These are phyloP conservation scores for Danaus chrysippus DNA, from an alignment of 2,888 invertebrate genomes.

Conservation along the genomic window DNA sequence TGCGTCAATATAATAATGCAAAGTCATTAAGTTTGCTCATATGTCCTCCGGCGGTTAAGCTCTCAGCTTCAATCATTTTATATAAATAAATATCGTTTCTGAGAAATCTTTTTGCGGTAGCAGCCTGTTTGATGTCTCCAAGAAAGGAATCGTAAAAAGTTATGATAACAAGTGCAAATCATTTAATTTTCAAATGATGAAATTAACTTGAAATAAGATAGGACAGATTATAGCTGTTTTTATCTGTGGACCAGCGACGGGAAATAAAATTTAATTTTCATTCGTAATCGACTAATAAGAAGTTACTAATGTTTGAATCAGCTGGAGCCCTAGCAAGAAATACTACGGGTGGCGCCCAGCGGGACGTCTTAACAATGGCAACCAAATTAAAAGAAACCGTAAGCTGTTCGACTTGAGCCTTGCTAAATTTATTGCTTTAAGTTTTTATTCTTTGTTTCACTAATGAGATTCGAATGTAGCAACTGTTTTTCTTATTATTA, in stretches of 20 bases:
- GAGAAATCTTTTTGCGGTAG: constrained; percentile 54
- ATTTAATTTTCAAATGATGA: neutral
- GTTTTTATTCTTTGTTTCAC: constrained; percentile 72
- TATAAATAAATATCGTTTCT: constrained; percentile 69
- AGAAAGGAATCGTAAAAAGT: neutral
- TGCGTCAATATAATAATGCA: constrained; percentile 54
- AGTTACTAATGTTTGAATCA: constrained; percentile 70
- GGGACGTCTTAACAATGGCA: constrained; percentile 74
- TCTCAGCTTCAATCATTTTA: constrained; percentile 63
- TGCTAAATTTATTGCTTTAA: constrained; percentile 75
- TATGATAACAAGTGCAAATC: neutral
- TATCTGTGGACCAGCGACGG: constrained; percentile 24
- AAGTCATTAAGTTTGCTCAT: constrained; percentile 63
- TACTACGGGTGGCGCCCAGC: constrained; percentile 66
- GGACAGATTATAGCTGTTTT: constrained; percentile 18
- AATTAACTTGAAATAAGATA: neutral
- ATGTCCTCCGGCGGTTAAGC: constrained; percentile 48
- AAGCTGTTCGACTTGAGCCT: constrained; percentile 75
- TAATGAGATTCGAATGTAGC: constrained; percentile 77
- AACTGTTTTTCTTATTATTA: constrained; percentile 63
- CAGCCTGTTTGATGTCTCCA: constrained; percentile 48
- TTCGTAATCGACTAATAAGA: constrained; percentile 72
- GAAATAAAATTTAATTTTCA: constrained; percentile 57
- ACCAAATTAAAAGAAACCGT: constrained; percentile 78
- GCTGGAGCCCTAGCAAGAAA: constrained; percentile 74